A percentile compares a stretch with the other conserved stretches of the same genome.
Evolutionary conservation across 2,888 invertebrate species (phyloP).

Genomic region (Erynnis tages): DNA sequence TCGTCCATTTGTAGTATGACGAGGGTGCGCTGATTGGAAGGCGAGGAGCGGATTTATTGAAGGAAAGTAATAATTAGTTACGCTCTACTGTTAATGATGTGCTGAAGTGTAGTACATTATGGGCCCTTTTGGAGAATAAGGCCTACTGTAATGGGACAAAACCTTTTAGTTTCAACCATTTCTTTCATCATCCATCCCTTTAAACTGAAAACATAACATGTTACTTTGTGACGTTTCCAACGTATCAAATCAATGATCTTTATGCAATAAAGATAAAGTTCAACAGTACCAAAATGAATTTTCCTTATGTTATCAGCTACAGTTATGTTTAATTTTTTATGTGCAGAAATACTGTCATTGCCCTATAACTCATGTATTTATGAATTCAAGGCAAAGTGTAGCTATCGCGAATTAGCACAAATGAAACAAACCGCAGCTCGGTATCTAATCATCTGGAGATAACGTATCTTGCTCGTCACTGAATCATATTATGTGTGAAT

Average conservation of each 20-base stretch:
- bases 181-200: no score
- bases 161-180: no score
- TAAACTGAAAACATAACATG: no score
- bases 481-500: constrained; percentile 4
- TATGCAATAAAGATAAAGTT: no score
- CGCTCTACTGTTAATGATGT: constrained; percentile 1
- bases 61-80: constrained; percentile 18
- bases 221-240: no score
- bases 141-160: no score
- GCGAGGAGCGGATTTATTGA: not conserved
- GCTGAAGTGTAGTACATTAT: constrained; percentile 2
- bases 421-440: constrained; percentile 23
- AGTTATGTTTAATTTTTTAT: not conserved
- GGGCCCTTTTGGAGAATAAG: not conserved
- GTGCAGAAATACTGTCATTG: not conserved
- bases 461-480: constrained; percentile 22
- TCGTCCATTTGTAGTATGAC: constrained; percentile 49
- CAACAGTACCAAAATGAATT: no score
- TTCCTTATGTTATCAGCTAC: no score
- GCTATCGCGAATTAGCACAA: constrained; percentile 24
- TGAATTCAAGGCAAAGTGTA: constrained; percentile 20
- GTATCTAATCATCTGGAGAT: constrained; percentile 30
- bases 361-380: not conserved
- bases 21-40: constrained; percentile 12
- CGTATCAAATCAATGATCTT: no score